phyloP scores from a whole-genome alignment of 2,888 invertebrate species.

The Polydrusus tereticollis region DNA sequence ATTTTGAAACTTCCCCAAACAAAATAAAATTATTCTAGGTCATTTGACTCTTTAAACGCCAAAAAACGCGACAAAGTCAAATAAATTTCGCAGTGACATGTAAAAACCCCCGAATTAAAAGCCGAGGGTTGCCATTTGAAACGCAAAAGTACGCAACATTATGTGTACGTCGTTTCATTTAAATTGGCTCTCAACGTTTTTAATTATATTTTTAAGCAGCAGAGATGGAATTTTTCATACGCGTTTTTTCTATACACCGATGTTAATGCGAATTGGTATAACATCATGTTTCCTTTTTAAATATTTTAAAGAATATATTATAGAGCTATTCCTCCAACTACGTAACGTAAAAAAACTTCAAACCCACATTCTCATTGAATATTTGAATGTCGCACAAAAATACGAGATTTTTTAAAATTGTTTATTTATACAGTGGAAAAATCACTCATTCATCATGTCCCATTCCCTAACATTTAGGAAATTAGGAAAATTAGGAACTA shows the following conservation, averaged over 20 bases:
- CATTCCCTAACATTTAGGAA: too few relatives aligned
- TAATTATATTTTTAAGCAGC: constrained; percentile 29
- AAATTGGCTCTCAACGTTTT: constrained; percentile 31
- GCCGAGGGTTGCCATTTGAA: constrained; percentile 17
- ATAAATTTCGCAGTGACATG: constrained; percentile 29
- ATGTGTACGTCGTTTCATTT: constrained; percentile 28
- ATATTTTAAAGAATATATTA: neutral
- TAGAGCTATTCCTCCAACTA: neutral
- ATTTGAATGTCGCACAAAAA: too few relatives aligned
- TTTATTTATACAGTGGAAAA: too few relatives aligned
- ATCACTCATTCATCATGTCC: too few relatives aligned
- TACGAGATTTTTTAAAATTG: too few relatives aligned
- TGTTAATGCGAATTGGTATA: neutral
- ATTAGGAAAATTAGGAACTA: too few relatives aligned
- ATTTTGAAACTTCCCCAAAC: constrained; percentile 12
- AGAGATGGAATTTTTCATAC: constrained; percentile 31
- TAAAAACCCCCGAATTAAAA: constrained; percentile 19
- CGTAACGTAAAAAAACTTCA: too few relatives aligned
- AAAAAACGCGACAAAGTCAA: constrained; percentile 13
- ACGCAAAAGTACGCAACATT: constrained; percentile 18
- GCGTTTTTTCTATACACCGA: constrained; percentile 3
- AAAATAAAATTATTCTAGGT: constrained; percentile 24
- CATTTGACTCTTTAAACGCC: constrained; percentile 9
- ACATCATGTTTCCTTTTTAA: neutral
- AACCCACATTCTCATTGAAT: too few relatives aligned